These are phyloP conservation scores for Ichneumon xanthorius DNA, from an alignment of 2,888 invertebrate genomes.

Conservation along the genomic window DNA sequence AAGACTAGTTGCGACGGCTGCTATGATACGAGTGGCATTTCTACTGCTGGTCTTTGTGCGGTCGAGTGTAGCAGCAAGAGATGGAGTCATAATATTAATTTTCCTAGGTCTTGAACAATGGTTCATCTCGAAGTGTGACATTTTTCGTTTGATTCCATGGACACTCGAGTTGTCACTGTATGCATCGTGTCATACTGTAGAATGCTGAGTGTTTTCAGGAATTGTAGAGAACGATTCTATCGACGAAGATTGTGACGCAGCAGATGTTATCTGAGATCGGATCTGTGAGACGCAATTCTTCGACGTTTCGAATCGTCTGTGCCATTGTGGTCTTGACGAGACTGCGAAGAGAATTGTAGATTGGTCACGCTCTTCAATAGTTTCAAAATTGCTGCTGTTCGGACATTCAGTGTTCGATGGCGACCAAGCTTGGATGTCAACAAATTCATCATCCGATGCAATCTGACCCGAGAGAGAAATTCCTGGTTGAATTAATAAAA, in stretches of 20 bases:
- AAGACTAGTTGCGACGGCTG: conserved; percentile 34
- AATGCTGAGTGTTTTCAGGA: not conserved
- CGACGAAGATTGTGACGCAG: not conserved
- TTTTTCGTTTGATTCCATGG: not conserved
- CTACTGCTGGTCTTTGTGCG: conserved; percentile 14
- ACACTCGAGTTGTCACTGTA: not conserved
- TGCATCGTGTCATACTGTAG: not conserved
- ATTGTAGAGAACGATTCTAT: not conserved
- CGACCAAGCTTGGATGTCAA: not conserved
- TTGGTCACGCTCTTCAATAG: not conserved
- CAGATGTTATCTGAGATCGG: not conserved
- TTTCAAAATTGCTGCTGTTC: not conserved
- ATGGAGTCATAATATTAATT: conserved; percentile 28
- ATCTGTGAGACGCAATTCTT: not conserved
- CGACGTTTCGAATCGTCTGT: not conserved
- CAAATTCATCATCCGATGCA: conserved; percentile 2
- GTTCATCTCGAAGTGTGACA: not conserved
- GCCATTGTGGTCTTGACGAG: not conserved
- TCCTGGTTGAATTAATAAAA: too few relatives aligned
- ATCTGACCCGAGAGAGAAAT: too few relatives aligned
- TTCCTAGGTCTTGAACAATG: not conserved
- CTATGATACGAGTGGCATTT: conserved; percentile 51
- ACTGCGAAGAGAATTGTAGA: not conserved
- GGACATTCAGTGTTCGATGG: not conserved
- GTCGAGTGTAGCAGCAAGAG: conserved; percentile 16